These are phyloP conservation scores for Caenorhabditis tropicalis DNA, from an alignment of 1,140 invertebrate species.

Conservation along the genomic window DNA sequence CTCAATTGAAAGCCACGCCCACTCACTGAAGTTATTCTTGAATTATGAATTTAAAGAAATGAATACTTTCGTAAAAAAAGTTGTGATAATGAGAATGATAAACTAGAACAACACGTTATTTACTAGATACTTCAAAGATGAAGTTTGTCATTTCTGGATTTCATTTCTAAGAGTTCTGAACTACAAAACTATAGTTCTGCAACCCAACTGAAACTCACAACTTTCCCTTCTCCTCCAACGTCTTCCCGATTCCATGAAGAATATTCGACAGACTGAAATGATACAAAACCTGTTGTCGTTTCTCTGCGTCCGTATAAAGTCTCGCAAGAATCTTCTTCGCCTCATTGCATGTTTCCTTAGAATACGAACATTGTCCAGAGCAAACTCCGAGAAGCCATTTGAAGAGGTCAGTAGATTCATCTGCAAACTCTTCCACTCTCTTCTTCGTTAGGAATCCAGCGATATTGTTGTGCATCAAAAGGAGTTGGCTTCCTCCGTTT, in stretches of 20 bases:
- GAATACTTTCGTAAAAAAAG: too few relatives aligned
- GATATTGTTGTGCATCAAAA: background rate
- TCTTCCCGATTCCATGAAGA: background rate
- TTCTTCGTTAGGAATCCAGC: background rate
- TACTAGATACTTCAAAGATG: too few relatives aligned
- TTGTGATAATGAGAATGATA: too few relatives aligned
- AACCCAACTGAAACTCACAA: too few relatives aligned
- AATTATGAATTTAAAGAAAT: too few relatives aligned
- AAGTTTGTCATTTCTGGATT: too few relatives aligned
- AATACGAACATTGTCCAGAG: background rate
- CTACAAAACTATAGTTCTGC: too few relatives aligned
- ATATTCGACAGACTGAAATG: background rate
- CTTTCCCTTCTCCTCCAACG: background rate
- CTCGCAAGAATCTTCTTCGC: background rate
- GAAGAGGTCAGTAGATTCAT: background rate
- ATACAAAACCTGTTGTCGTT: background rate
- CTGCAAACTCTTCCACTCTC: background rate
- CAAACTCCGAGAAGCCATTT: conserved; percentile 4
- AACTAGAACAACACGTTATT: too few relatives aligned
- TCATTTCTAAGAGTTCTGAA: too few relatives aligned
- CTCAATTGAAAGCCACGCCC: too few relatives aligned
- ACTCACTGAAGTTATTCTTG: too few relatives aligned
- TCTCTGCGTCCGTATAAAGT: background rate
- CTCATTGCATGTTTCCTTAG: background rate
- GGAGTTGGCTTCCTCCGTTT: background rate